Evolutionary conservation across 2,888 invertebrate genomes (phyloP).

Genomic region (Leptopterna dolabrata): DNA sequence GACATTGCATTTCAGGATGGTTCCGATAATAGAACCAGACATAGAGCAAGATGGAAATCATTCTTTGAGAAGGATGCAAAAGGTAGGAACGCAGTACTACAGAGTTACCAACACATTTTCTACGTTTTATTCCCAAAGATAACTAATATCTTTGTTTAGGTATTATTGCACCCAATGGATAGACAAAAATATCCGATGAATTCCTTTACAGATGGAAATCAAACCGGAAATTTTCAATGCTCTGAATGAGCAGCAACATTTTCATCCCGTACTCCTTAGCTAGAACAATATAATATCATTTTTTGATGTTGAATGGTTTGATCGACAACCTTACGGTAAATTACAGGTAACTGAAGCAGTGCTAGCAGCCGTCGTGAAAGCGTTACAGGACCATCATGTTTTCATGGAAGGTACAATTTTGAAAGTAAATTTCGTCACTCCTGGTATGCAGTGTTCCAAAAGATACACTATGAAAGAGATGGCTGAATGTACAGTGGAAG

Average conservation of each 20-base stretch:
- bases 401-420: constrained; percentile 41
- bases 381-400: constrained; percentile 28
- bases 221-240: too few species aligned
- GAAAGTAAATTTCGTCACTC: constrained; percentile 46
- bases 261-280: too few species aligned
- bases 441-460: constrained; percentile 49
- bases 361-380: constrained; percentile 34
- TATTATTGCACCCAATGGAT: too few species aligned
- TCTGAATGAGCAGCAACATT: too few species aligned
- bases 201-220: too few species aligned
- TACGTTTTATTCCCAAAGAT: neutral
- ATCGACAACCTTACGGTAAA: neutral
- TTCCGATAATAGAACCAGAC: constrained; percentile 50
- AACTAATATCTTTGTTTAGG: too few species aligned
- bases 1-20: constrained; percentile 26
- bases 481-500: constrained; percentile 43
- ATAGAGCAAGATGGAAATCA: constrained; percentile 56
- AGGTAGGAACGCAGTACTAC: neutral
- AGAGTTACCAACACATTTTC: neutral
- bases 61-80: constrained; percentile 49
- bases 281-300: too few species aligned
- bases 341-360: constrained; percentile 47
- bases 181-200: too few species aligned
- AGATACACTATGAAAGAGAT: constrained; percentile 41
- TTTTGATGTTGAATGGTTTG: neutral